These are phyloP conservation scores for Solenopsis fugax DNA, from an alignment of 1,140 invertebrate species.

Conservation along the genomic window DNA sequence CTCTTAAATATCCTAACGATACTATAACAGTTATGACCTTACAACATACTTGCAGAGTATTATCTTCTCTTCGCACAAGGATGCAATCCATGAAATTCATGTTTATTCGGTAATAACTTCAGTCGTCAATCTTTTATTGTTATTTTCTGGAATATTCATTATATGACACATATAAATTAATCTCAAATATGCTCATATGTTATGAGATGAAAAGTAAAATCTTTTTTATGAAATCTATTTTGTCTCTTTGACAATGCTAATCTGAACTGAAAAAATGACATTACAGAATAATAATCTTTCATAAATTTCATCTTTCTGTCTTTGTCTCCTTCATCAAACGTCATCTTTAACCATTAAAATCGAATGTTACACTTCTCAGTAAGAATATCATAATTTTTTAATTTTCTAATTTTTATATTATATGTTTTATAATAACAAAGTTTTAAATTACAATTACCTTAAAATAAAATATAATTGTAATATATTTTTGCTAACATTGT, in stretches of 20 bases:
- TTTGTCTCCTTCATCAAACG: no score
- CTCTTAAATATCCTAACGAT: constrained; percentile 22
- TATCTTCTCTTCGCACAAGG: not conserved
- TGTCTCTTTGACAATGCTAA: not conserved
- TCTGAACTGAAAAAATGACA: not conserved
- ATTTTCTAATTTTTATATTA: no score
- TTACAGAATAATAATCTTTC: not conserved
- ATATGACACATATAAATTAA: not conserved
- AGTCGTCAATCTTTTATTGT: not conserved
- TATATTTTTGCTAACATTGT: no score
- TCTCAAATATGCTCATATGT: not conserved
- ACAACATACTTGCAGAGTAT: not conserved
- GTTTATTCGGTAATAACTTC: constrained; percentile 16
- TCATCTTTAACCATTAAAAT: no score
- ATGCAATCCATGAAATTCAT: not conserved
- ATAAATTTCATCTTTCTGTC: not conserved
- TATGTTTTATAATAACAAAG: no score
- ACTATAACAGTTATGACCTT: constrained; percentile 16
- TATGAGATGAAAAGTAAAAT: not conserved
- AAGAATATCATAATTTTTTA: no score
- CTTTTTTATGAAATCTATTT: not conserved
- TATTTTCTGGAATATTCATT: constrained; percentile 1
- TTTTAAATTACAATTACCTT: no score
- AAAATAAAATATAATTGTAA: no score
- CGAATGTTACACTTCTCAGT: no score